Evolutionary conservation across 2,797 vertebrate genomes (phyloP).

Genomic region (Lindbergichthys nudifrons): DNA sequence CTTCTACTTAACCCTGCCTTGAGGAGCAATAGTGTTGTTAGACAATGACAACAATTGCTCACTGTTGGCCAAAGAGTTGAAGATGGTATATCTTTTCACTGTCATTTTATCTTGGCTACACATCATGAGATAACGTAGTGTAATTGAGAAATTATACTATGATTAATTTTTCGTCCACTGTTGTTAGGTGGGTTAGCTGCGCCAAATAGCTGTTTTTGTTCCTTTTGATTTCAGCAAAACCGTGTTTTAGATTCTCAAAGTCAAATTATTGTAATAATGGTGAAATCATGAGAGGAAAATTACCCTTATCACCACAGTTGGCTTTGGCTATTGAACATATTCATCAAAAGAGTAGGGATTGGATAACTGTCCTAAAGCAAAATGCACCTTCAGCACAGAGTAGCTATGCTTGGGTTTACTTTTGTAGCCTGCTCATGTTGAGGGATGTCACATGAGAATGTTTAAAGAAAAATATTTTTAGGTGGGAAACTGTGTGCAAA

Average conservation of each 20-base stretch:
- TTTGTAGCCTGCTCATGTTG: slow-evolving; percentile 18
- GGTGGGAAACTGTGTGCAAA: slow-evolving; percentile 15
- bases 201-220: background rate
- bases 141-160: background rate
- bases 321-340: background rate
- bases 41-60: slow-evolving; percentile 9
- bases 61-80: background rate
- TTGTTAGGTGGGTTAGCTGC: too few species aligned
- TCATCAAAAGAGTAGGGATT: background rate
- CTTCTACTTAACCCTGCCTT: background rate
- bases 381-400: background rate
- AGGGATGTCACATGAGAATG: slow-evolving; percentile 3
- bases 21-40: background rate
- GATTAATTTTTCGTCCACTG: background rate
- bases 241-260: background rate
- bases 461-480: slow-evolving; percentile 10
- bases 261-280: background rate
- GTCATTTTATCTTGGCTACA: slow-evolving; percentile 2
- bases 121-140: background rate
- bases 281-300: background rate
- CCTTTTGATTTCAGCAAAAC: background rate
- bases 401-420: background rate
- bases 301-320: background rate
- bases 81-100: background rate
- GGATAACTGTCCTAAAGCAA: background rate